Evolutionary conservation across 1,140 invertebrate species (phyloP), one percentile per base, ranked within the genome.

Genomic region (Glomeris maerens): DNA sequence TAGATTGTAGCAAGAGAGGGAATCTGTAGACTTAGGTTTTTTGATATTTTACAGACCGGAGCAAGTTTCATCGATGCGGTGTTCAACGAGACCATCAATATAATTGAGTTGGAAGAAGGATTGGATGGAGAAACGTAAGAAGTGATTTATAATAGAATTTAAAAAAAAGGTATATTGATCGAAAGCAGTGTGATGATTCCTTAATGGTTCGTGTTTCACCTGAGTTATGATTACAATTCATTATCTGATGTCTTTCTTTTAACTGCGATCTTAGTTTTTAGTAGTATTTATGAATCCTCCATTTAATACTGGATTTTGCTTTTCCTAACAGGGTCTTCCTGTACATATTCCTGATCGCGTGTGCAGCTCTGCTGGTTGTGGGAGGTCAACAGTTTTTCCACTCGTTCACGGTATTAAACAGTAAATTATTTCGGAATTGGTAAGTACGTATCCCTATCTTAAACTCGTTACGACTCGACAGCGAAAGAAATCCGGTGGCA

Each of bases 21-120:
- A 26, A 27, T 39, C 21, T 13, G 49, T 44, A 10, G 21, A 3
- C 21, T 41, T 52, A 20, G 22, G 1, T 52, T n/a, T 54, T 53
- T 60, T 63, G 50, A 55, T 62, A 63, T 22, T 40, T 49, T 65
- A 13, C 59, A 84, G 79, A 78, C 78, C 60, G 80, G 80, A 29
- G 71, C 74, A 44, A 67, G 72, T 42, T 91, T 75, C 65, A 74
- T 79, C 60, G 91, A 93, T 70, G 85, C 93, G 53, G 89, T 98
- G 0, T 99, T 91, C 74, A 99, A 99, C 68, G 89, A 97, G 70
- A 98, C 95, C n/a, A 77, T 99, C 3, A 87, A 88, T 66, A 88
- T 98, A 55, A 78, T 93, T 27, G 95, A 98, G 71, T 74, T 96
- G 39, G 93, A 96, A 57, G 92, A 96, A 68, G 92, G 92, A 52